Evolutionary conservation across 92 coral and sea anemone genomes (phyloP), one percentile per base, ranked within the genome.

Genomic region (Heteractis magnifica): DNA sequence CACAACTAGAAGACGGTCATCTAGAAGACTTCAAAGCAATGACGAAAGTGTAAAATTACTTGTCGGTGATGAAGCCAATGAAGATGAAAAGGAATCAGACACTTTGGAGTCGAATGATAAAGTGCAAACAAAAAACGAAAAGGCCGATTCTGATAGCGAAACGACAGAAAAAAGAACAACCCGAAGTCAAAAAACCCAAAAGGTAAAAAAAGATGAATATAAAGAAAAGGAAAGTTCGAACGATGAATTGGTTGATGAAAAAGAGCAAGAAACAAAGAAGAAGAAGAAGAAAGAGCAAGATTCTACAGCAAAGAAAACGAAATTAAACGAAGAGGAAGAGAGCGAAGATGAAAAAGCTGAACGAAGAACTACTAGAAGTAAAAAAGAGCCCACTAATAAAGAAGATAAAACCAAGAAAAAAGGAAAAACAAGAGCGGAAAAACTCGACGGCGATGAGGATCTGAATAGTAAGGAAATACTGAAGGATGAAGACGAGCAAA

Each of bases 121-220:
- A 18, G 80, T 34, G 3, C 44, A 34, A 34, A 34, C 44, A 2
- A 34, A 76, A 50, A 82, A 72, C 55, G 26, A 20, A 52, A 75
- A 55, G 79, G 20, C 51, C 9, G 20, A 62, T 9, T 51, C 86
- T 18, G 81, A 23, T n/a, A 59, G 48, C n/a, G 65, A 55, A 78
- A 15, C 34, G 13, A 50, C 59, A 74, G 58, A 58, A 60, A 53
- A 6, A 73, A 81, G 82, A 19, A 21, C 80, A 82, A 72, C 83
- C 5, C n/a, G 49, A n/a, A 79, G 51, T 53, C 1, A 23, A 26
- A 79, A 59, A 51, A 53, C 0, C 10, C 10, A n/a, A 53, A 12
- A 53, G 13, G 58, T 8, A 53, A 53, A 53, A 53, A 53, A 8
- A 8, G 58, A 12, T 53, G 58, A 53, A 12, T 53, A 8, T 12